A percentile compares a stretch with the other conserved stretches of the same genome.
Evolutionary conservation across 1,140 invertebrate species (phyloP).

Genomic region (Cotesia typhae): DNA sequence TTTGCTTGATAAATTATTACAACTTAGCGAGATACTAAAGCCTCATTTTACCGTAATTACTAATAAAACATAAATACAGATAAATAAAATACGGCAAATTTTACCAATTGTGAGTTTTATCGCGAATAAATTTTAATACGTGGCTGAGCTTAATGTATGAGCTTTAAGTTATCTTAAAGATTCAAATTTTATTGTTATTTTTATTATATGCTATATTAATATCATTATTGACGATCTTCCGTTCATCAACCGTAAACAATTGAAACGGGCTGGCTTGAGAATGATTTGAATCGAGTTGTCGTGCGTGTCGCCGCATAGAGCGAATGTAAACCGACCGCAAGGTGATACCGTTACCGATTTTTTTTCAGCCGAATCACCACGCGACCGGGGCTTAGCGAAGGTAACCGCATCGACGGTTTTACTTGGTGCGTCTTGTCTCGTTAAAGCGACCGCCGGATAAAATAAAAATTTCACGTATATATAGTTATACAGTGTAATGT

Average conservation of each 20-base stretch:
- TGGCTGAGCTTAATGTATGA: no score
- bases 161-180: no score
- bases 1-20: not conserved
- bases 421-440: not conserved
- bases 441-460: not conserved
- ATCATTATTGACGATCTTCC: conserved; percentile 24
- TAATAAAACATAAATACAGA: no score
- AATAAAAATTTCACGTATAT: not conserved
- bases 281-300: conserved; percentile 39
- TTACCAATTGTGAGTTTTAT: no score
- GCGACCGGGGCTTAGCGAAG: conserved; percentile 42
- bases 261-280: conserved; percentile 32
- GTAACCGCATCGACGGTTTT: conserved; percentile 9
- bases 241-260: conserved; percentile 14
- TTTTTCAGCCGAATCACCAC: conserved; percentile 48
- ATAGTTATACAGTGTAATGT: not conserved
- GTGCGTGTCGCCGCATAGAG: conserved; percentile 41
- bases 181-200: no score
- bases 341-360: conserved; percentile 55
- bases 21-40: not conserved
- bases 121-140: no score
- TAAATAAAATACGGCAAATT: no score
- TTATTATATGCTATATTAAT: no score
- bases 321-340: conserved; percentile 53
- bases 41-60: no score